A percentile compares a stretch with the other conserved stretches of the same genome.
Conservation (phyloP, 1,140 invertebrate species). For the Zaprionus vittiger region DNA sequence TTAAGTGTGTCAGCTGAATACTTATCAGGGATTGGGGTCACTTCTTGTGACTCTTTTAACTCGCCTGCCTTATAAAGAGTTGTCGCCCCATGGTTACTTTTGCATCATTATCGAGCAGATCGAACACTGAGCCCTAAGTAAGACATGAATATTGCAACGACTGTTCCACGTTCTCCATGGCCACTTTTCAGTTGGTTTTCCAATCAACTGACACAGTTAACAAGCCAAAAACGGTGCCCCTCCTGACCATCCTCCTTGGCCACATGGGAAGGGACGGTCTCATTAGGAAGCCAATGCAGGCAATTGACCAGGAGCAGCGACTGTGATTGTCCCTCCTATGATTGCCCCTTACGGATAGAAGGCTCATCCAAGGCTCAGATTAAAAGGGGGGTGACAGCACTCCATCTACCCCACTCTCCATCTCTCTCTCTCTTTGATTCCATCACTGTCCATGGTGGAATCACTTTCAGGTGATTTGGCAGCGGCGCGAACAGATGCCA, state of each 20-base stretch:
- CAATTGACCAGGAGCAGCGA: background rate
- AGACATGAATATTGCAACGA: background rate
- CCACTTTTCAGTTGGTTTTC: background rate
- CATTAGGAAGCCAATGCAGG: background rate
- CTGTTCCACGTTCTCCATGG: background rate
- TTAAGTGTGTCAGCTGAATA: background rate
- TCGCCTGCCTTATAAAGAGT: background rate
- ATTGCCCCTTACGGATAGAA: background rate
- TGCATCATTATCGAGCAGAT: background rate
- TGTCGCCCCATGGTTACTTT: background rate
- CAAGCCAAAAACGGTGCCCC: background rate
- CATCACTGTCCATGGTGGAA: slow-evolving; percentile 18
- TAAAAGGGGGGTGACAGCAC: background rate
- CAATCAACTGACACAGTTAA: slow-evolving; percentile 5
- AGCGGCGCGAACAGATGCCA: slow-evolving; percentile 62
- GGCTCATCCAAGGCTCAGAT: background rate
- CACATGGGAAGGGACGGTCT: background rate
- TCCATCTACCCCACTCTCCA: background rate
- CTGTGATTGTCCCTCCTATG: background rate
- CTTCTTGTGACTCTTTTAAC: background rate
- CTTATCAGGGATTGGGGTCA: background rate
- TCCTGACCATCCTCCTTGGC: background rate
- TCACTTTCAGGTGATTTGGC: slow-evolving; percentile 41
- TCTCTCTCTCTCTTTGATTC: background rate
- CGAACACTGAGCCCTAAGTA: background rate